Conservation (phyloP, 2,113 vertebrate genomes). For the Neolamprologus ventralis region DNA sequence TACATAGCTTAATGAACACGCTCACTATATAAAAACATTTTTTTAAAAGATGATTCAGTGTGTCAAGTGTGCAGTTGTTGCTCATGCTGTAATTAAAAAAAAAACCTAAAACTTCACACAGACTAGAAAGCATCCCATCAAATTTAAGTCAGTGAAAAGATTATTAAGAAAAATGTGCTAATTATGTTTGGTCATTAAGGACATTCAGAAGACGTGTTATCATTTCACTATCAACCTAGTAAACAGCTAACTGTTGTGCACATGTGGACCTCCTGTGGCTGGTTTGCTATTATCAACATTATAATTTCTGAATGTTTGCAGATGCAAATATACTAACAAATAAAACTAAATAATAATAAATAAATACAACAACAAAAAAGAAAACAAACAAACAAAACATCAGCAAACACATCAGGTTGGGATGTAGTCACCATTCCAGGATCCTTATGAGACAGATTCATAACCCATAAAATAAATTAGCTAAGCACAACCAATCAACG, state of each 20-base stretch:
- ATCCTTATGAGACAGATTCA: conserved; percentile 1
- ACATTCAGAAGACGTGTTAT: not conserved
- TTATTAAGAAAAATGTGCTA: not conserved
- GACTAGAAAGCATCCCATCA: not conserved
- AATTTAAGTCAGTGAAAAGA: not conserved
- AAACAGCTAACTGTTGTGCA: not conserved
- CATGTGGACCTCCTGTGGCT: not conserved
- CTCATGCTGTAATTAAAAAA: not conserved
- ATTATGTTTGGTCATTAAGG: not conserved
- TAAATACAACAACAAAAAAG: not conserved
- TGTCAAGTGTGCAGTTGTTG: not conserved
- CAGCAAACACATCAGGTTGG: not conserved
- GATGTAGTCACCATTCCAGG: not conserved
- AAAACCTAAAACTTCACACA: rapidly evolving
- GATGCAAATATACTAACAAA: not conserved
- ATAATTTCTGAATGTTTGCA: not conserved
- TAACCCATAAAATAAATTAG: not conserved
- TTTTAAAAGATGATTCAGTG: not conserved
- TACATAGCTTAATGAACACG: not conserved
- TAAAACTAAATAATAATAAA: not conserved
- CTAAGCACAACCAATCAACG: not conserved
- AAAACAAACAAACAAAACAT: not conserved
- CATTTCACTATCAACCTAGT: not conserved
- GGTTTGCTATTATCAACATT: not conserved
- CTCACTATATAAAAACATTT: not conserved